These are phyloP conservation scores for Oenanthe oenanthe DNA, from an alignment of 2,113 vertebrate genomes.

Conservation along the genomic window DNA sequence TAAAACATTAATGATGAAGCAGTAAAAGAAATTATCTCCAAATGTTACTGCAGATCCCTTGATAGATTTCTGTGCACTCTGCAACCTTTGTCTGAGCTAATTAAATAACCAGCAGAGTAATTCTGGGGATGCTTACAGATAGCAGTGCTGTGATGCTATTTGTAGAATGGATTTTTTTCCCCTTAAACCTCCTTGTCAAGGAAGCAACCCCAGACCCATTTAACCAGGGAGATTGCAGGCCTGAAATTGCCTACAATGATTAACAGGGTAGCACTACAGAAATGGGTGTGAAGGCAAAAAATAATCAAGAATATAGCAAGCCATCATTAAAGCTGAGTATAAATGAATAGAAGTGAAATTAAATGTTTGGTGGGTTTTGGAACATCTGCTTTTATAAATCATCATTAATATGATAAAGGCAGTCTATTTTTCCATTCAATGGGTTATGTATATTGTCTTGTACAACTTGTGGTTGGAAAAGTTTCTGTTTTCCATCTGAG, in stretches of 20 bases:
- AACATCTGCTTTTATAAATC: constrained; percentile 31
- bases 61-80: constrained; percentile 56
- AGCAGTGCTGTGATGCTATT: constrained; percentile 19
- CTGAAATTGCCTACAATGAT: neutral
- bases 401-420: neutral
- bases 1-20: constrained; percentile 64
- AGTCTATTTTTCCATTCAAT: constrained; percentile 1
- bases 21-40: constrained; percentile 60
- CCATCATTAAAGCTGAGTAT: neutral
- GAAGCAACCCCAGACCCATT: neutral
- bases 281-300: neutral
- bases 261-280: neutral
- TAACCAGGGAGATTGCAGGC: neutral
- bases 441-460: neutral
- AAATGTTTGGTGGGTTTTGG: neutral
- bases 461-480: constrained; percentile 29
- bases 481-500: constrained; percentile 39
- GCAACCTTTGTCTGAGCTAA: constrained; percentile 62
- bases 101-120: constrained; percentile 60
- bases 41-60: constrained; percentile 63
- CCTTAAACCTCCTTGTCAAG: neutral
- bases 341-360: neutral
- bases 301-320: neutral
- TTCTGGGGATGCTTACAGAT: constrained; percentile 23
- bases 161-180: neutral